Percentiles rank a stretch among this genome's conserved stretches.
These are phyloP conservation scores for Heterotis niloticus DNA, from an alignment of 2,113 vertebrate species.

Conservation along the genomic window DNA sequence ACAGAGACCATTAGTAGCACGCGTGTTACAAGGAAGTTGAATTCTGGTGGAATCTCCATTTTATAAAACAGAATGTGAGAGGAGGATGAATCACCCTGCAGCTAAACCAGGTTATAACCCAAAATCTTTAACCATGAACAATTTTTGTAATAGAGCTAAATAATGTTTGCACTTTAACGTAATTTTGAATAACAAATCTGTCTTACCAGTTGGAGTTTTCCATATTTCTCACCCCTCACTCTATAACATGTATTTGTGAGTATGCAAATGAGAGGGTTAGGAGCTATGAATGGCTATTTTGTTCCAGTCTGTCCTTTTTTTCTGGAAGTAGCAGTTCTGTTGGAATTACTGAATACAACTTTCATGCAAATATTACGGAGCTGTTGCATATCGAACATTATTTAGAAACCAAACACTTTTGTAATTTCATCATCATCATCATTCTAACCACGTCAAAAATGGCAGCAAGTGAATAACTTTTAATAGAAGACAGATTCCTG, in stretches of 20 bases:
- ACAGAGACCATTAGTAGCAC: no score
- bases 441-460: neutral
- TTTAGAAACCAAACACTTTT: neutral
- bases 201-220: neutral
- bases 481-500: neutral
- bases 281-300: neutral
- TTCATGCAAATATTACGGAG: neutral
- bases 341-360: neutral
- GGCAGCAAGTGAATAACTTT: neutral
- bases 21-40: no score
- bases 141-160: slow-evolving; percentile 44
- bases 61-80: neutral
- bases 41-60: no score
- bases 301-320: neutral
- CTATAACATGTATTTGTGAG: neutral
- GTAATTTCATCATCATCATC: neutral
- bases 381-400: neutral
- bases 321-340: neutral
- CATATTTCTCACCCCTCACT: neutral
- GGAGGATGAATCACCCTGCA: neutral
- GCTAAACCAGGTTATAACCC: neutral
- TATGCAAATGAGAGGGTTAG: neutral
- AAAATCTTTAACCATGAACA: slow-evolving; percentile 40
- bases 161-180: slow-evolving; percentile 67
- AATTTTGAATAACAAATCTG: slow-evolving; percentile 45